A percentile compares a stretch with the other conserved stretches of the same genome.
These are phyloP conservation scores for Rhadina sibilatrix DNA, from an alignment of 2,113 vertebrate species.

Conservation along the genomic window DNA sequence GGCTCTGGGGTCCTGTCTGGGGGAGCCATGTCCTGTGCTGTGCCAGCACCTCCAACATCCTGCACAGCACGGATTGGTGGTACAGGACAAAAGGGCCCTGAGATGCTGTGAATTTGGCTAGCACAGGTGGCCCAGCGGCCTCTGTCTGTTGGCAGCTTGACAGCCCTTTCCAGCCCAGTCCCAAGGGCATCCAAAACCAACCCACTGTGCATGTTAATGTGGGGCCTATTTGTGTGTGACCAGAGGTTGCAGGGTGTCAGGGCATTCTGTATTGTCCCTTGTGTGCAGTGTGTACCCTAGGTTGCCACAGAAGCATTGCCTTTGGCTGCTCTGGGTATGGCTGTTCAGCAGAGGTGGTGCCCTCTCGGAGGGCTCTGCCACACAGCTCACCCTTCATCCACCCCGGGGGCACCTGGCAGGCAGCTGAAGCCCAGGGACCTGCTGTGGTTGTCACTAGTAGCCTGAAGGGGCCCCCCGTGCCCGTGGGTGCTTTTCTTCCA, in stretches of 20 bases:
- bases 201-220: neutral
- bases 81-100: neutral
- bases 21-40: accelerated
- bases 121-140: accelerated
- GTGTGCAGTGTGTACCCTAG: accelerated
- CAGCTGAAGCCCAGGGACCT: neutral
- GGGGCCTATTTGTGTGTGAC: accelerated
- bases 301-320: neutral
- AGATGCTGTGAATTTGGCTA: neutral
- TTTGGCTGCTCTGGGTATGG: neutral
- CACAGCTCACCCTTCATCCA: accelerated
- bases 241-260: accelerated
- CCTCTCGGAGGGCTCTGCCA: neutral
- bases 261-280: neutral
- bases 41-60: neutral
- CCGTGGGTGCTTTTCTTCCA: slow-evolving; percentile 1
- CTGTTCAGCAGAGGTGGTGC: neutral
- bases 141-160: neutral
- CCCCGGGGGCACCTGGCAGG: accelerated
- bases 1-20: neutral
- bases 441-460: neutral
- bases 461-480: accelerated
- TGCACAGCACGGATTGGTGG: accelerated
- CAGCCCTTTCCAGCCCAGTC: neutral
- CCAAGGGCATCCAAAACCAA: neutral